Evolutionary conservation across 2,797 vertebrate species (phyloP).

Genomic region (Lepilemur ruficaudatus): DNA sequence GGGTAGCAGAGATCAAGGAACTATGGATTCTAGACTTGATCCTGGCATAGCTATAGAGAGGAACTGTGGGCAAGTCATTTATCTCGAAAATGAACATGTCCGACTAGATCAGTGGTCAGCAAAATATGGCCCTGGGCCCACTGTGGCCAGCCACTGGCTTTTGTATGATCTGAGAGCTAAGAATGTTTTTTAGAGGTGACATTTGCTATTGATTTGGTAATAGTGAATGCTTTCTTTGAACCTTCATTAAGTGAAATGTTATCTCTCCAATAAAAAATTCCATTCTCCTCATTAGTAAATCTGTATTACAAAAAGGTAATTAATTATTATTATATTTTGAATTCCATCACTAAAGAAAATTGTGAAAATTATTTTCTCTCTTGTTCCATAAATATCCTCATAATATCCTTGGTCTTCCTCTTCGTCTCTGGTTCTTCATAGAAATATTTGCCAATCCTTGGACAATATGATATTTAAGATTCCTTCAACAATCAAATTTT

Average conservation of each 20-base stretch:
- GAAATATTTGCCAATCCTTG: neutral
- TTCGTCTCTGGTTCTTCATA: neutral
- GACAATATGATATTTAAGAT: neutral
- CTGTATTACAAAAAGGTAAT: neutral
- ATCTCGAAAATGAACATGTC: neutral
- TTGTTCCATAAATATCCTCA: neutral
- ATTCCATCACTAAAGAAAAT: neutral
- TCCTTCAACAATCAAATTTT: neutral
- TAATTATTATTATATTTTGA: constrained; percentile 20
- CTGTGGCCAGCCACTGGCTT: neutral
- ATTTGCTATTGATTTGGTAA: constrained; percentile 39
- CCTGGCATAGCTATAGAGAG: neutral
- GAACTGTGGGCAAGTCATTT: neutral
- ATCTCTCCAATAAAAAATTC: constrained; percentile 19
- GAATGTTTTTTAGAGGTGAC: neutral
- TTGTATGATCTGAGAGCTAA: neutral
- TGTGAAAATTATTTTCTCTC: neutral
- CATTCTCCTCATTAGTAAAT: constrained; percentile 22
- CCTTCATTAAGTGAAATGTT: constrained; percentile 29
- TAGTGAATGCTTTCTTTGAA: constrained; percentile 33
- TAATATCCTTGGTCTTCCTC: neutral
- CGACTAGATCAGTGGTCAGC: neutral
- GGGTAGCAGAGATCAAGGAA: neutral
- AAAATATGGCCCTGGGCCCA: neutral
- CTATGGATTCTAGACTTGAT: neutral